These are phyloP conservation scores for Lophura swinhoii DNA, from an alignment of 2,797 vertebrate species.

Conservation along the genomic window DNA sequence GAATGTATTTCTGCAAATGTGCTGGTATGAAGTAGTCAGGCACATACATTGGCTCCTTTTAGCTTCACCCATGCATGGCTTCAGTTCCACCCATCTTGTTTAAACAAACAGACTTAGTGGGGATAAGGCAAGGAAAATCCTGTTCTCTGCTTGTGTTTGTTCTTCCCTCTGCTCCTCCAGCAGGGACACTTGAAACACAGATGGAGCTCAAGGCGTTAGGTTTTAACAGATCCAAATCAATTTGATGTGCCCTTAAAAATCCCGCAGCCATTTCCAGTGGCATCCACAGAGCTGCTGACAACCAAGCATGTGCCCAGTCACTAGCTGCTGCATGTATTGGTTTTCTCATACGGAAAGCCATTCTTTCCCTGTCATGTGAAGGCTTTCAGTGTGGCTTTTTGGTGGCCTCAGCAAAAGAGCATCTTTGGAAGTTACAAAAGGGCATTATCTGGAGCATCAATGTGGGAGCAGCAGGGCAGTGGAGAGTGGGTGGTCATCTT, in stretches of 20 bases:
- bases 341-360: not conserved
- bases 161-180: slow-evolving; percentile 60
- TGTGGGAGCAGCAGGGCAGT: not conserved
- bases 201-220: slow-evolving; percentile 46
- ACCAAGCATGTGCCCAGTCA: not conserved
- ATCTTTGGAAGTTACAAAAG: not conserved
- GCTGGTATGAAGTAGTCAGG: slow-evolving; percentile 17
- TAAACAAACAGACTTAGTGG: slow-evolving; percentile 54
- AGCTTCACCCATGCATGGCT: slow-evolving; percentile 64
- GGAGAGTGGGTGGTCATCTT: not conserved
- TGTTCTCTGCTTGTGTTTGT: slow-evolving; percentile 47
- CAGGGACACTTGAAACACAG: slow-evolving; percentile 58
- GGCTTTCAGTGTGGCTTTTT: slow-evolving; percentile 15
- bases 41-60: slow-evolving; percentile 35
- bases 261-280: slow-evolving; percentile 57
- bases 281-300: slow-evolving; percentile 31
- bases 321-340: not conserved
- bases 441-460: not conserved
- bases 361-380: not conserved
- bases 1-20: slow-evolving; percentile 33
- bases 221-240: slow-evolving; percentile 59
- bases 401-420: not conserved
- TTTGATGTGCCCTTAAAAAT: slow-evolving; percentile 59
- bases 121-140: slow-evolving; percentile 69
- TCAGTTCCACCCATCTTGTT: slow-evolving; percentile 54